Evolutionary conservation across 2,888 invertebrate species (phyloP).

Genomic region (Therioaphis trifolii): DNA sequence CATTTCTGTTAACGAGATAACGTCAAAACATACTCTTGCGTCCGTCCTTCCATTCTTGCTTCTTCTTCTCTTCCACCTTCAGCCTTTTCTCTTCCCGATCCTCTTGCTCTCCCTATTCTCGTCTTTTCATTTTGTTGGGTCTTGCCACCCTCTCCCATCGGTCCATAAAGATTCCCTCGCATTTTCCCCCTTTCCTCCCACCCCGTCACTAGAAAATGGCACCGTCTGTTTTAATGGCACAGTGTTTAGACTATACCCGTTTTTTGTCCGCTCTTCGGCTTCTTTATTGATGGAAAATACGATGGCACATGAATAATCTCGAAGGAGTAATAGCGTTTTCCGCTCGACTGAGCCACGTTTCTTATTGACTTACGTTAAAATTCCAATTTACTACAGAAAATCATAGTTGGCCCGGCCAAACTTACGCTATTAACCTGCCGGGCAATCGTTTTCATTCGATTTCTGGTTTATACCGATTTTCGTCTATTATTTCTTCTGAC

Average conservation of each 20-base stretch:
- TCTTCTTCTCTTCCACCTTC: no score
- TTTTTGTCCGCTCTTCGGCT: slow-evolving; percentile 3
- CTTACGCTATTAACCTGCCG: background rate
- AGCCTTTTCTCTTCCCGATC: background rate
- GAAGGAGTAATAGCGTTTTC: slow-evolving; percentile 36
- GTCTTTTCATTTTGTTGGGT: no score
- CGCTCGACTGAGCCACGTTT: slow-evolving; percentile 5
- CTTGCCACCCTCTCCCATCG: background rate
- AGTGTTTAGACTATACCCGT: slow-evolving; percentile 12
- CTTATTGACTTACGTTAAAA: slow-evolving; percentile 25
- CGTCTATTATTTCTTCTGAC: background rate
- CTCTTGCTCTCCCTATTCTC: background rate
- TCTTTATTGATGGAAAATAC: slow-evolving; percentile 49
- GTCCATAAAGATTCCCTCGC: background rate
- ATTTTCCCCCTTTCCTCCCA: no score
- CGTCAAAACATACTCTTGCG: slow-evolving; percentile 9
- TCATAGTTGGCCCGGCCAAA: background rate
- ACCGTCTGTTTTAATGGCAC: background rate
- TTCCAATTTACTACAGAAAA: slow-evolving; percentile 41
- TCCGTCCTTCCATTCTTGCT: background rate
- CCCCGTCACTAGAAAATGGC: slow-evolving; percentile 9
- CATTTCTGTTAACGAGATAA: slow-evolving; percentile 36
- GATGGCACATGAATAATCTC: slow-evolving; percentile 42
- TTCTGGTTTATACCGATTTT: background rate
- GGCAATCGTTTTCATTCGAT: background rate